A percentile compares a stretch with the other conserved stretches of the same genome.
phyloP scores from a whole-genome alignment of 2,888 invertebrate species.

The Nasonovia ribisnigri region DNA sequence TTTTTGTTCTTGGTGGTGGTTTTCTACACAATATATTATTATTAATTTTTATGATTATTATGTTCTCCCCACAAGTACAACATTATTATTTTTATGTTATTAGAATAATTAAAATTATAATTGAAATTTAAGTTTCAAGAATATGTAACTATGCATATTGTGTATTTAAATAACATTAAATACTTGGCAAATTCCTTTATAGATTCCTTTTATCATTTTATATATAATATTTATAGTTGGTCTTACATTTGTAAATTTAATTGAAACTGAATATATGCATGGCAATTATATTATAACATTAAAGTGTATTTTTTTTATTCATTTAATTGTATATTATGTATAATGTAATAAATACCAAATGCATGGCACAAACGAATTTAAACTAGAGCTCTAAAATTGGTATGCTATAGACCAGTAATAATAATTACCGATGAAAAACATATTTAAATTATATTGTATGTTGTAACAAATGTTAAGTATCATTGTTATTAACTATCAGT shows the following conservation, averaged over 20 bases:
- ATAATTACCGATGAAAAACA: not conserved
- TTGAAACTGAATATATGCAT: not conserved
- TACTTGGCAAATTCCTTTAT: constrained; percentile 21
- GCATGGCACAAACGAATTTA: not conserved
- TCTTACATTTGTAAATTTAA: not conserved
- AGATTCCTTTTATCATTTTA: constrained; percentile 5
- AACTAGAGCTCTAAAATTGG: not conserved
- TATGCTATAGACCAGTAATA: not conserved
- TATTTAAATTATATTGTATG: not conserved
- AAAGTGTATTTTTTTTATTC: not conserved
- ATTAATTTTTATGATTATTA: not conserved
- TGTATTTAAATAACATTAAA: constrained; percentile 25
- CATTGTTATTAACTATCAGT: not conserved
- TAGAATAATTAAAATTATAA: not conserved
- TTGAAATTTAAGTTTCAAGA: not conserved
- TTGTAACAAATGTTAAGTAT: not conserved
- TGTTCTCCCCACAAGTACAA: not conserved
- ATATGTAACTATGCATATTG: not conserved
- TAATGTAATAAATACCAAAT: not conserved
- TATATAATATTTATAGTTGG: not conserved
- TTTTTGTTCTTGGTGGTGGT: constrained; percentile 8
- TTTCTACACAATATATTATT: not conserved
- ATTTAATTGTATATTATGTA: not conserved
- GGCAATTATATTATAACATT: not conserved
- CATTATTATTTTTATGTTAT: not conserved